Conservation (phyloP, 2,113 vertebrate genomes). For the Vireo altiloquus region DNA sequence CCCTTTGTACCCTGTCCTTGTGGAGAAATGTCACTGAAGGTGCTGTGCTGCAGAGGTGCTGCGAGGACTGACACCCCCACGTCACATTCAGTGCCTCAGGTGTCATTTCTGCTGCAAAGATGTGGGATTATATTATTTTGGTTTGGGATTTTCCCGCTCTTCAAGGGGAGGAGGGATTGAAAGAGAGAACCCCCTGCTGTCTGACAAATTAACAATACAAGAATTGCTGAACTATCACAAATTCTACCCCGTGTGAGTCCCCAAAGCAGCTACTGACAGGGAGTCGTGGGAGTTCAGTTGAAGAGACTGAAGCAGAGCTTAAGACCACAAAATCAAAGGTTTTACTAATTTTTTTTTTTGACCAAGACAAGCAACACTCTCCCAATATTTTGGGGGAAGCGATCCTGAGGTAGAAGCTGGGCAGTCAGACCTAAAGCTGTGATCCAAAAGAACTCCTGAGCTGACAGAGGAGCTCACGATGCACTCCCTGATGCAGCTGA, state of each 20-base stretch:
- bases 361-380: not conserved
- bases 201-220: not conserved
- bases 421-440: not conserved
- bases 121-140: not conserved
- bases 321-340: not conserved
- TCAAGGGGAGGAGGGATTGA: not conserved
- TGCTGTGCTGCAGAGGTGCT: accelerated
- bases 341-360: not conserved
- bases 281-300: accelerated
- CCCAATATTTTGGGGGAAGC: not conserved
- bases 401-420: not conserved
- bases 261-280: not conserved
- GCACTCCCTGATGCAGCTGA: not conserved
- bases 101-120: not conserved
- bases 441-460: not conserved
- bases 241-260: not conserved
- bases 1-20: no score
- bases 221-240: not conserved
- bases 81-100: accelerated
- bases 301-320: not conserved
- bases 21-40: not conserved
- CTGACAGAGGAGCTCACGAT: not conserved
- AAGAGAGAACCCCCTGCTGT: accelerated
- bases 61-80: not conserved
- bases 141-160: not conserved